phyloP scores from a whole-genome alignment of 37 sponge, comb jelly and placozoan genomes.

The Aphrocallistes beatrix region DNA sequence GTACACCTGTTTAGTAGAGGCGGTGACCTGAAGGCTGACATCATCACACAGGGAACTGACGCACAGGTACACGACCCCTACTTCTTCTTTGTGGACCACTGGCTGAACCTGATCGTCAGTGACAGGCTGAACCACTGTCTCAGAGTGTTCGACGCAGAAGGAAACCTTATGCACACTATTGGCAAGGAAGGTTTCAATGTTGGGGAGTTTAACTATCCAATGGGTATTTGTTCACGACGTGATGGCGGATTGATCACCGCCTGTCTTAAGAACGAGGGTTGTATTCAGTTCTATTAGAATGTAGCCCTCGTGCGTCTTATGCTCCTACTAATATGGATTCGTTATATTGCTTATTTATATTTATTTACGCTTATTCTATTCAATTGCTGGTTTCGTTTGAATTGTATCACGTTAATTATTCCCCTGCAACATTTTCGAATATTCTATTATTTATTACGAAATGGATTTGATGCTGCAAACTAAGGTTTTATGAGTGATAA shows the following conservation, averaged over 20 bases:
- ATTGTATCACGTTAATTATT: not conserved
- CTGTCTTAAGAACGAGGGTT: not conserved
- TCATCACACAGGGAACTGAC: not conserved
- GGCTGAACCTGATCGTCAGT: not conserved
- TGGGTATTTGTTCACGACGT: not conserved
- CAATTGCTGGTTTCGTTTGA: not conserved
- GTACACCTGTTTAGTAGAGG: not conserved
- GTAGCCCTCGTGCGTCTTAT: not conserved
- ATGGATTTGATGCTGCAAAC: not conserved
- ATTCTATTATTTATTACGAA: not conserved
- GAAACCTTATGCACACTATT: not conserved
- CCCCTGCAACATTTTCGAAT: not conserved
- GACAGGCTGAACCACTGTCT: not conserved
- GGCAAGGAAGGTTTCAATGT: not conserved
- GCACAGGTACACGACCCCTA: not conserved
- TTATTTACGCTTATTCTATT: too few species aligned
- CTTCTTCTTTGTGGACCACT: not conserved
- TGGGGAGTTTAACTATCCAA: not conserved
- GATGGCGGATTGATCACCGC: not conserved
- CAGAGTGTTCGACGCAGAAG: slow-evolving; percentile 4
- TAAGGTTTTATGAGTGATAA: not conserved
- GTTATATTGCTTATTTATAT: not conserved
- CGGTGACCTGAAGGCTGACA: not conserved
- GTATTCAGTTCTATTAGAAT: slow-evolving; percentile 5
- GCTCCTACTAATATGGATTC: not conserved